phyloP scores from a whole-genome alignment of 2,113 vertebrate genomes.

The Bujurquina vittata region DNA sequence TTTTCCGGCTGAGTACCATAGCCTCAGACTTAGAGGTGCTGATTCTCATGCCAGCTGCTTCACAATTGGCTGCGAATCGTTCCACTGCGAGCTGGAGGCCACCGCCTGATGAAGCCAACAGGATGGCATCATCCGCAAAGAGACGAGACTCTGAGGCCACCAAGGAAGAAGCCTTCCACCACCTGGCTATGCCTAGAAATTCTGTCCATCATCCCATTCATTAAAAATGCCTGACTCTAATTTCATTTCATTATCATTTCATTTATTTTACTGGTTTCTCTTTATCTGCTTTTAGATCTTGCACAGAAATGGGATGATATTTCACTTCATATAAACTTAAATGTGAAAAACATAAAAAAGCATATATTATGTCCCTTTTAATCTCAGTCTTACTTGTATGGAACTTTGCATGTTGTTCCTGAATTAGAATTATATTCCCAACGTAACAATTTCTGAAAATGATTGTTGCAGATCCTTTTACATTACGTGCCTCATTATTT shows the following conservation, averaged over 20 bases:
- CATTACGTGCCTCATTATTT: not conserved
- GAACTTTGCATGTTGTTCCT: not conserved
- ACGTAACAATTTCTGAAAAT: not conserved
- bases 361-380: not conserved
- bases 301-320: too few species aligned
- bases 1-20: too few species aligned
- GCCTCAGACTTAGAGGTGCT: too few species aligned
- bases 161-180: too few species aligned
- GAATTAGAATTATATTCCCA: not conserved
- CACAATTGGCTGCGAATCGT: too few species aligned
- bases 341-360: not conserved
- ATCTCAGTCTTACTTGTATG: not conserved
- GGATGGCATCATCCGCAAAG: too few species aligned
- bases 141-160: too few species aligned
- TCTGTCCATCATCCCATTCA: not conserved
- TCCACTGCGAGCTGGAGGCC: too few species aligned
- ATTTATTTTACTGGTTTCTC: not conserved
- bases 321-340: not conserved
- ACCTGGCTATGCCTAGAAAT: too few species aligned
- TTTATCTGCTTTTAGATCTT: not conserved
- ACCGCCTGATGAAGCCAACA: too few species aligned
- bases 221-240: not conserved
- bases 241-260: too few species aligned
- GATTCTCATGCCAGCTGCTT: too few species aligned
- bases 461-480: not conserved